These are phyloP conservation scores for Tineola bisselliella DNA, from an alignment of 2,888 invertebrate species.

Conservation along the genomic window DNA sequence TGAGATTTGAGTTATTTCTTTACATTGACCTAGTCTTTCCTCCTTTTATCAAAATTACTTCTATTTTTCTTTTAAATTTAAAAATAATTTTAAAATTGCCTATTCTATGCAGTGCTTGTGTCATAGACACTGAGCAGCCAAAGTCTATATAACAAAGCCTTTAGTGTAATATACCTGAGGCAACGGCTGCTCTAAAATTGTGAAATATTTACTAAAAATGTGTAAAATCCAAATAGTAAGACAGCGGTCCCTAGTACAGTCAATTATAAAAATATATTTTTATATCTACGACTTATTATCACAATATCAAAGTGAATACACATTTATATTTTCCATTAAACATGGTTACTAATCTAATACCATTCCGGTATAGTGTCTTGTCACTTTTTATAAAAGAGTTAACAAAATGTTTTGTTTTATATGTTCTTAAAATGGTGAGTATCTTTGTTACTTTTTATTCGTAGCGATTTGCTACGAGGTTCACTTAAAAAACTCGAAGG, in stretches of 20 bases:
- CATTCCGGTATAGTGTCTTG: not conserved
- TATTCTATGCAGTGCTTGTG: too few relatives aligned
- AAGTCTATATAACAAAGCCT: too few relatives aligned
- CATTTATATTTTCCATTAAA: not conserved
- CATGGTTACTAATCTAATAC: not conserved
- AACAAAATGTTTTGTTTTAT: not conserved
- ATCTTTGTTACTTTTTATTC: conserved; percentile 32
- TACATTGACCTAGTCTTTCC: too few relatives aligned
- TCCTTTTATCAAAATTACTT: too few relatives aligned
- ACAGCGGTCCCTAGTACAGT: not conserved
- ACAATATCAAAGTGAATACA: not conserved
- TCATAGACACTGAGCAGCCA: too few relatives aligned
- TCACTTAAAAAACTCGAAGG: conserved; percentile 36
- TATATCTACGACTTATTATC: not conserved
- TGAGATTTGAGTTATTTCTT: too few relatives aligned
- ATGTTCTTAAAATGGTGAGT: not conserved
- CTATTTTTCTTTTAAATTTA: too few relatives aligned
- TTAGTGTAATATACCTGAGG: too few relatives aligned
- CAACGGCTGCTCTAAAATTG: too few relatives aligned
- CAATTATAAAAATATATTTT: not conserved
- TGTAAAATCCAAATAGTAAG: not conserved
- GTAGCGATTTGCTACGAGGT: conserved; percentile 53
- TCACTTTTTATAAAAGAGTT: not conserved
- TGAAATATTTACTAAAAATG: not conserved
- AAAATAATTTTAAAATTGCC: too few relatives aligned